Percentiles rank a stretch among this genome's conserved stretches.
phyloP scores from a whole-genome alignment of 2,797 vertebrate genomes.

The Gallinago solitaria region DNA sequence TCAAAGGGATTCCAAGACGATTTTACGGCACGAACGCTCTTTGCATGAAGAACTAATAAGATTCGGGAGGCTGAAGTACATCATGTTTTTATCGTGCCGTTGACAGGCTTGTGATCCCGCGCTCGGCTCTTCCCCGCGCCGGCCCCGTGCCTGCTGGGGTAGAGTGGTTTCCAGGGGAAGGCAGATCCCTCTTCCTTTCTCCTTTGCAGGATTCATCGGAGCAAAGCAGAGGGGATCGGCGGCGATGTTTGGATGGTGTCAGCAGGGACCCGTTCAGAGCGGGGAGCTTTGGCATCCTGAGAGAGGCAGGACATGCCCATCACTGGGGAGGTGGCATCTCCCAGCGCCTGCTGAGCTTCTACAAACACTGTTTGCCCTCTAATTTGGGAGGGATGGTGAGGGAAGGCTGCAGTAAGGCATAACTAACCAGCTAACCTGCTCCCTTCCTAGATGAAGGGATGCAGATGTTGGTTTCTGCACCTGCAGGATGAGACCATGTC shows the following conservation, averaged over 20 bases:
- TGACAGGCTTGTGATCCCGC: slow-evolving; percentile 22
- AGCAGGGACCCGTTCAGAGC: not conserved
- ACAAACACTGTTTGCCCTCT: not conserved
- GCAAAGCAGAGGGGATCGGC: rapidly evolving
- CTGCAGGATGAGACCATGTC: not conserved
- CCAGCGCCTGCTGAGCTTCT: not conserved
- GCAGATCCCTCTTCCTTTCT: not conserved
- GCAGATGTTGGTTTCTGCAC: not conserved
- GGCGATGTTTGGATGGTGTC: not conserved
- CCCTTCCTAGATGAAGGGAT: not conserved
- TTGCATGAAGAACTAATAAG: slow-evolving; percentile 56
- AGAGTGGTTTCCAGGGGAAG: not conserved
- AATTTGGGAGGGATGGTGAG: not conserved
- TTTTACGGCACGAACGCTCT: not conserved
- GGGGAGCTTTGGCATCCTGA: not conserved
- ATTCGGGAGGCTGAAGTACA: slow-evolving; percentile 51
- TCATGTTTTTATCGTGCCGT: slow-evolving; percentile 25
- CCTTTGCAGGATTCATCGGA: not conserved
- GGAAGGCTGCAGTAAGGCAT: not conserved
- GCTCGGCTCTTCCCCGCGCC: not conserved
- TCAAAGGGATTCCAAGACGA: slow-evolving; percentile 64
- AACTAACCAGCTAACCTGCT: not conserved
- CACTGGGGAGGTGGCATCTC: not conserved
- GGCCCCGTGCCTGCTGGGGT: not conserved
- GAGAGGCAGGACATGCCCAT: not conserved